Evolutionary conservation across 2,888 invertebrate genomes (phyloP).

Genomic region (Acanthosepion lycidas): DNA sequence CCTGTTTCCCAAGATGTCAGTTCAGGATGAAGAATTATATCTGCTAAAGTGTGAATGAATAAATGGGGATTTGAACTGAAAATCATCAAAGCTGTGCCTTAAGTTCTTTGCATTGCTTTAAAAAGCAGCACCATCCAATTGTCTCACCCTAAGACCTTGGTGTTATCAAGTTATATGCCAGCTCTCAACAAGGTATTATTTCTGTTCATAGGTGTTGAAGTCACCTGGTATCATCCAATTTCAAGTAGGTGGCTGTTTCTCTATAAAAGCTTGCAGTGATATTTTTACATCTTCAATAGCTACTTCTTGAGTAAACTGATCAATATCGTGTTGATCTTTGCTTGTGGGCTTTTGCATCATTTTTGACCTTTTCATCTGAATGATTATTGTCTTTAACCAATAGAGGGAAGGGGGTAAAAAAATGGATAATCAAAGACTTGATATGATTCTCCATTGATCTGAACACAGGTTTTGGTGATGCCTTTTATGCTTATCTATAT

Average conservation of each 20-base stretch:
- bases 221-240: background rate
- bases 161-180: background rate
- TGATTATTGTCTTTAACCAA: background rate
- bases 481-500: too few species aligned
- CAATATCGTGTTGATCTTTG: background rate
- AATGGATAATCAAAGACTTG: too few species aligned
- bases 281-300: background rate
- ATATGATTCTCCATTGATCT: too few species aligned
- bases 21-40: too few species aligned
- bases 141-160: background rate
- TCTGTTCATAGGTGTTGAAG: constrained; percentile 11
- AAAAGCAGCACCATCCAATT: too few species aligned
- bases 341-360: background rate
- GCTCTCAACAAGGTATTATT: background rate
- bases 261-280: background rate
- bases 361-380: constrained; percentile 15
- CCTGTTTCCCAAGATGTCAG: too few species aligned
- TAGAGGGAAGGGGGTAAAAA: too few species aligned
- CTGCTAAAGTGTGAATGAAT: too few species aligned
- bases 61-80: too few species aligned
- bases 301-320: background rate
- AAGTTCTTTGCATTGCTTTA: too few species aligned
- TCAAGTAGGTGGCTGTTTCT: background rate
- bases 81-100: too few species aligned
- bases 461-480: too few species aligned